A percentile compares a stretch with the other conserved stretches of the same genome.
These are phyloP conservation scores for Pyrgus malvae DNA, from an alignment of 2,888 invertebrate species.

Conservation along the genomic window DNA sequence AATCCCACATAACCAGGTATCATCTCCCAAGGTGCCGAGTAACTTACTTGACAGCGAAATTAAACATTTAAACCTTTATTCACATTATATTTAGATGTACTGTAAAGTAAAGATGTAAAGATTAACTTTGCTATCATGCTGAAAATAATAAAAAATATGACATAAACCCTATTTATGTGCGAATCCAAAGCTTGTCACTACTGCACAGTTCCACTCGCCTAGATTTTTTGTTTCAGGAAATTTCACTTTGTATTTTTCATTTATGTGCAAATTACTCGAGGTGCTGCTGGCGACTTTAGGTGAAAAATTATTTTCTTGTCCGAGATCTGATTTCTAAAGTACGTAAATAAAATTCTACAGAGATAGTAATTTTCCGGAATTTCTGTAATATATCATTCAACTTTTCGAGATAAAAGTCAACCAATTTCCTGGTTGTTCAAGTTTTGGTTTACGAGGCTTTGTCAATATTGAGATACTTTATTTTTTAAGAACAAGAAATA, in stretches of 20 bases:
- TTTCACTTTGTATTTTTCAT: slow-evolving; percentile 26
- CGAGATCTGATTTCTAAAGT: slow-evolving; percentile 15
- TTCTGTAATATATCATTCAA: too few species aligned
- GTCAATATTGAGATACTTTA: too few species aligned
- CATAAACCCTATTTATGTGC: slow-evolving; percentile 14
- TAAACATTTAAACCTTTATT: too few species aligned
- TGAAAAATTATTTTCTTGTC: slow-evolving; percentile 14
- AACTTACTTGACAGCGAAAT: too few species aligned
- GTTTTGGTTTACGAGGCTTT: too few species aligned
- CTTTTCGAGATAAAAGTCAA: too few species aligned
- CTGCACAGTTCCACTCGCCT: slow-evolving; percentile 20
- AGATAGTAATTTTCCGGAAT: slow-evolving; percentile 2
- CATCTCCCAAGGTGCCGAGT: too few species aligned
- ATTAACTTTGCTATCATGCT: neutral
- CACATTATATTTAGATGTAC: too few species aligned
- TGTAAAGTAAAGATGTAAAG: neutral
- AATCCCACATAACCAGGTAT: too few species aligned
- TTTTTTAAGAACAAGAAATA: too few species aligned
- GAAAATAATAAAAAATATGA: neutral
- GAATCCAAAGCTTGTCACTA: slow-evolving; percentile 18
- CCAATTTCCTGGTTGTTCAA: too few species aligned
- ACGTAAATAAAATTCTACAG: slow-evolving; percentile 15
- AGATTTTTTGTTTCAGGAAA: slow-evolving; percentile 22
- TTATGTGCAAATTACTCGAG: slow-evolving; percentile 26
- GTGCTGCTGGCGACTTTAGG: slow-evolving; percentile 17